A percentile compares a stretch with the other conserved stretches of the same genome.
Evolutionary conservation across 2,797 vertebrate species (phyloP).

Genomic region (Morus bassanus): DNA sequence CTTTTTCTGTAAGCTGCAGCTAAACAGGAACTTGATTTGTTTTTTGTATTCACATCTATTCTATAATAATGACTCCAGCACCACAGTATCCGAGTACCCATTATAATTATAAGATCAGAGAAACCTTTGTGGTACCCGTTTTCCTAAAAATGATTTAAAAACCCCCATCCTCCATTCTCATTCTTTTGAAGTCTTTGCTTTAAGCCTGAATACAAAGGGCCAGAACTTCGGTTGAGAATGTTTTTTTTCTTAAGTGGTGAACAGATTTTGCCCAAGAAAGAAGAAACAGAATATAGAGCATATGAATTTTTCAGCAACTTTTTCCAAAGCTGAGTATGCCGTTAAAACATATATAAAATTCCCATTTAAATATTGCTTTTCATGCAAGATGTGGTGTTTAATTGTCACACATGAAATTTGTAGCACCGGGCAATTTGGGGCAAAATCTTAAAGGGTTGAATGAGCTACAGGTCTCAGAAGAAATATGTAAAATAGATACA

Average conservation of each 20-base stretch:
- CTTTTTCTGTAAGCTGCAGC: slow-evolving; percentile 54
- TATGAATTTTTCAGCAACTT: background rate
- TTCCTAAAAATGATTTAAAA: slow-evolving; percentile 52
- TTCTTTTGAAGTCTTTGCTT: slow-evolving; percentile 68
- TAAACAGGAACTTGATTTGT: slow-evolving; percentile 67
- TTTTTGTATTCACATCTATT: slow-evolving; percentile 60
- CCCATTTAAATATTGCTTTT: background rate
- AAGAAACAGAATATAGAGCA: background rate
- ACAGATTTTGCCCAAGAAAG: background rate
- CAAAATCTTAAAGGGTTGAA: background rate
- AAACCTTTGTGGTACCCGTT: slow-evolving; percentile 59
- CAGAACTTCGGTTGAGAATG: background rate
- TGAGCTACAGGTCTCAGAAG: background rate
- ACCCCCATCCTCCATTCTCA: background rate
- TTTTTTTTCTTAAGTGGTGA: background rate
- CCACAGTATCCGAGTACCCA: slow-evolving; percentile 32
- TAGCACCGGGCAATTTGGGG: background rate
- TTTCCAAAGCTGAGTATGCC: background rate
- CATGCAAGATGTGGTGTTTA: background rate
- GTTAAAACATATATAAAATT: background rate
- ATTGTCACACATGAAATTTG: background rate
- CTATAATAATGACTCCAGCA: slow-evolving; percentile 46
- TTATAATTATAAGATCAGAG: slow-evolving; percentile 67
- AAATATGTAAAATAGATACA: background rate
- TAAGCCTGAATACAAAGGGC: slow-evolving; percentile 56